Evolutionary conservation across 2,797 vertebrate species (phyloP).

Genomic region (Rallus crepitans): DNA sequence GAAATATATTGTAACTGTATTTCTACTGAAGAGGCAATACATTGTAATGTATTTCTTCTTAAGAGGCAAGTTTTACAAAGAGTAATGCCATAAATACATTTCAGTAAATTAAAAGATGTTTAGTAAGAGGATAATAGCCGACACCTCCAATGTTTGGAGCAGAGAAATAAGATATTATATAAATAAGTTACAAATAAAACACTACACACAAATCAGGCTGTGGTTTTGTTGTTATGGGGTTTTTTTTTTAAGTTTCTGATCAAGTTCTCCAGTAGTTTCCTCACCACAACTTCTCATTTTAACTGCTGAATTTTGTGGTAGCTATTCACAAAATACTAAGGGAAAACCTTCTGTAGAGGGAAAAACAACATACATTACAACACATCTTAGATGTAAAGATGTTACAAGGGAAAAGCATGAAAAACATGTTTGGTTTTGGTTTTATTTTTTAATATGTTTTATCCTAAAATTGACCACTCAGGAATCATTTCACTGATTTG

Average conservation of each 20-base stretch:
- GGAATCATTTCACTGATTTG: neutral
- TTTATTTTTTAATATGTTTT: neutral
- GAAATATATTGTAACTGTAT: neutral
- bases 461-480: neutral
- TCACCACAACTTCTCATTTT: neutral
- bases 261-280: neutral
- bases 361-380: neutral
- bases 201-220: neutral
- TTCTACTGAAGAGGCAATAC: neutral
- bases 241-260: neutral
- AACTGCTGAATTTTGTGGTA: neutral
- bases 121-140: neutral
- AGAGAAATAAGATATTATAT: neutral
- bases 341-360: neutral
- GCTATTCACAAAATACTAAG: neutral
- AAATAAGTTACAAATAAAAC: neutral
- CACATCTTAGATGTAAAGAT: neutral
- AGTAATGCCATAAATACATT: conserved; percentile 54
- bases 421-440: neutral
- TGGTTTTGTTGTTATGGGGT: too few relatives aligned
- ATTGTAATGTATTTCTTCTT: neutral
- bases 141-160: neutral
- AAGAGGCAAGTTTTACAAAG: neutral
- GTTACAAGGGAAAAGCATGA: neutral
- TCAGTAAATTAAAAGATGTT: conserved; percentile 55